Evolutionary conservation across 2,113 vertebrate species (phyloP).

Genomic region (Mustelus asterias): DNA sequence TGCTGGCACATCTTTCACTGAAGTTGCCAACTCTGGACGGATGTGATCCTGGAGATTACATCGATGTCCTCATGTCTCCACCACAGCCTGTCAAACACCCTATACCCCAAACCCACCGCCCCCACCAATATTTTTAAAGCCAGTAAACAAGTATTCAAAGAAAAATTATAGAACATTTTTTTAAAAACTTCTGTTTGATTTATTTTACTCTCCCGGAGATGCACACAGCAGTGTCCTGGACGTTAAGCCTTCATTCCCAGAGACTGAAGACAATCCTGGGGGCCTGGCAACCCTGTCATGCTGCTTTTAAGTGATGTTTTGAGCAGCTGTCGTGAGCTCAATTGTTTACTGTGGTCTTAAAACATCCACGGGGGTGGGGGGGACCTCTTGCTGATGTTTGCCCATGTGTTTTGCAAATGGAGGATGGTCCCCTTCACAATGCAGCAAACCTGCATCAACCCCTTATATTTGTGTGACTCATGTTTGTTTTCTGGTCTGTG

Average conservation of each 20-base stretch:
- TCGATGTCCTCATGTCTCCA: too few relatives aligned
- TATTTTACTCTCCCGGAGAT: not conserved
- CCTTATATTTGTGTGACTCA: slow-evolving; percentile 18
- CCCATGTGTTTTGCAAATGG: not conserved
- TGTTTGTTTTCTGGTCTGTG: not conserved
- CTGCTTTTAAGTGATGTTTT: not conserved
- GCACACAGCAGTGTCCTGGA: not conserved
- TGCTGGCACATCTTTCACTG: not conserved
- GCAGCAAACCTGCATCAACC: not conserved
- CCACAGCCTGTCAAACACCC: too few relatives aligned
- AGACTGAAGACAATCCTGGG: not conserved
- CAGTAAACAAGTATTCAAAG: not conserved
- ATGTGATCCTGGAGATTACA: too few relatives aligned
- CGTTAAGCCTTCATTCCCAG: not conserved
- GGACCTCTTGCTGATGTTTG: not conserved
- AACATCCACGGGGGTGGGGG: not conserved
- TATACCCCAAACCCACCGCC: not conserved
- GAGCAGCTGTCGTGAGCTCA: not conserved
- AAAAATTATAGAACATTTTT: not conserved
- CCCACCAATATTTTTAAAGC: not conserved
- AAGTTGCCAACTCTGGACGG: not conserved
- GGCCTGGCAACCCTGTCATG: not conserved
- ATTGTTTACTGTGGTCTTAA: not conserved
- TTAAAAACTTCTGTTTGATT: not conserved
- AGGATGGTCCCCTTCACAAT: not conserved